These are phyloP conservation scores for Lasius platythorax DNA, from an alignment of 2,888 invertebrate species.

Conservation along the genomic window DNA sequence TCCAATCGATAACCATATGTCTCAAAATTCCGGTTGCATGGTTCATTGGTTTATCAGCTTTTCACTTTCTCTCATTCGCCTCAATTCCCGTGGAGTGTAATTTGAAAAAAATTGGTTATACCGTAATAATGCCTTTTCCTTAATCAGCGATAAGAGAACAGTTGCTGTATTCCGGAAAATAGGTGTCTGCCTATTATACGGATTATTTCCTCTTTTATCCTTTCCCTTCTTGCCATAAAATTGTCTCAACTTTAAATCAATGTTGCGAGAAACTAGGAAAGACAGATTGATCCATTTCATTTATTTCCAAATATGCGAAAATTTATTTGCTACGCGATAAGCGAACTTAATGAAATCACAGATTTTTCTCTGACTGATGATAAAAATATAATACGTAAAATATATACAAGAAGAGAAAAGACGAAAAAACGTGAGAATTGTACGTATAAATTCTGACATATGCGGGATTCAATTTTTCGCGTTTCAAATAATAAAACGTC, in stretches of 20 bases:
- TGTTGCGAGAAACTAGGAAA: constrained; percentile 33
- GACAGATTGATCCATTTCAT: not conserved
- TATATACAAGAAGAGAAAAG: too few species aligned
- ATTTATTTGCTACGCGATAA: constrained; percentile 1
- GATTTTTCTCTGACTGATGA: not conserved
- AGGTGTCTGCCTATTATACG: constrained; percentile 63
- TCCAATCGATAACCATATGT: constrained; percentile 60
- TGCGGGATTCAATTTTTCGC: constrained; percentile 29
- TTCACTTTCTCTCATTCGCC: constrained; percentile 59
- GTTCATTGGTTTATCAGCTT: constrained; percentile 67
- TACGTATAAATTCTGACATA: not conserved
- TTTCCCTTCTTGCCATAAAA: constrained; percentile 38
- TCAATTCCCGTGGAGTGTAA: constrained; percentile 53
- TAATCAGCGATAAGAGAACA: constrained; percentile 55
- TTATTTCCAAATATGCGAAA: not conserved
- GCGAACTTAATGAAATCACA: not conserved
- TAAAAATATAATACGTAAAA: not conserved
- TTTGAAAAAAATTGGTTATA: constrained; percentile 59
- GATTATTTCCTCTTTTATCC: constrained; percentile 40
- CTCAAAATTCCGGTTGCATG: constrained; percentile 56
- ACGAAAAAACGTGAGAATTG: not conserved
- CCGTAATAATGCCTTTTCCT: constrained; percentile 62
- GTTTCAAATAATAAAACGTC: constrained; percentile 18
- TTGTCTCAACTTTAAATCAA: constrained; percentile 22
- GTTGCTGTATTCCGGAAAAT: constrained; percentile 36